Percentiles rank a stretch among this genome's conserved stretches.
These are phyloP conservation scores for Enteromius argenteus DNA, from an alignment of 2,797 vertebrate genomes.

Conservation along the genomic window DNA sequence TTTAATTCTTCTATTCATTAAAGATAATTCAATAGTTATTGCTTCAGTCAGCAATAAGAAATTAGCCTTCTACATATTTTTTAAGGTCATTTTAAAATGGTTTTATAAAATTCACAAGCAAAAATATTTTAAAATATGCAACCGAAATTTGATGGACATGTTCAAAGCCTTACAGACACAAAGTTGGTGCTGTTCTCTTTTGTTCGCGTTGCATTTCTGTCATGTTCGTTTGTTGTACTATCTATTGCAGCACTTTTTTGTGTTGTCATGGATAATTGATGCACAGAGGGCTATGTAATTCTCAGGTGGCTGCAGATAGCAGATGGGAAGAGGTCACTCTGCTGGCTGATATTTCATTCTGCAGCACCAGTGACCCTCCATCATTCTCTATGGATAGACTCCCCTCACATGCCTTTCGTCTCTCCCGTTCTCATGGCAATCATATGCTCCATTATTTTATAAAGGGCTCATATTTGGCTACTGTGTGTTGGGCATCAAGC, in stretches of 20 bases:
- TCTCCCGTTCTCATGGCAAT: constrained; percentile 19
- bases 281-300: constrained; percentile 56
- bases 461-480: constrained; percentile 23
- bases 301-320: constrained; percentile 61
- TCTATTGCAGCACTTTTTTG: constrained; percentile 39
- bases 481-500: background rate
- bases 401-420: constrained; percentile 2
- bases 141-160: background rate
- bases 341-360: constrained; percentile 68
- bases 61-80: background rate
- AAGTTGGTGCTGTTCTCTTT: background rate
- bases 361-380: constrained; percentile 63
- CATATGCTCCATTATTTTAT: background rate
- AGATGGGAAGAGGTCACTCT: constrained; percentile 72
- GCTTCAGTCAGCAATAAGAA: background rate
- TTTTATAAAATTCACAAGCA: background rate
- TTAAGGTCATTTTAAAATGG: background rate
- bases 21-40: background rate
- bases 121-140: background rate
- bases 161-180: background rate
- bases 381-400: constrained; percentile 59
- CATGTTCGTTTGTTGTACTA: constrained; percentile 25
- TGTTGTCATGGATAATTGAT: constrained; percentile 62
- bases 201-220: background rate
- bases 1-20: background rate